Conservation (phyloP, 2,797 vertebrate genomes). For the Acridotheres tristis region DNA sequence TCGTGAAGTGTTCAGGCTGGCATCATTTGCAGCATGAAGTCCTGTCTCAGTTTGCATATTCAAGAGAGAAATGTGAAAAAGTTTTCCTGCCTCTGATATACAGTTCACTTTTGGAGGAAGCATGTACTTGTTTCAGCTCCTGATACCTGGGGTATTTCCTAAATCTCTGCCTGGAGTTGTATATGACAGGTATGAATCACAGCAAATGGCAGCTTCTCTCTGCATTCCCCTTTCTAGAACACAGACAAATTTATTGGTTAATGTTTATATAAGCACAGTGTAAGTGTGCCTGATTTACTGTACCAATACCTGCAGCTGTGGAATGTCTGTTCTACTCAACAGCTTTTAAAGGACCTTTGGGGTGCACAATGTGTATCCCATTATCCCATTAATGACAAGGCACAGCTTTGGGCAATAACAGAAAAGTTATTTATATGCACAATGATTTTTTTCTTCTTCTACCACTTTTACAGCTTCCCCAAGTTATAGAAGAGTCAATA, state of each 20-base stretch:
- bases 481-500: slow-evolving; percentile 40
- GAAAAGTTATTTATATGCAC: slow-evolving; percentile 65
- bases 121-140: not conserved
- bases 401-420: not conserved
- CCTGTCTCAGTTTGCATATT: not conserved
- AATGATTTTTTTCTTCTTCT: slow-evolving; percentile 38
- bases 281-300: slow-evolving; percentile 15
- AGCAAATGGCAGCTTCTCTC: not conserved
- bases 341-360: slow-evolving; percentile 55
- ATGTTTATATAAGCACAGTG: not conserved
- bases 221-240: not conserved
- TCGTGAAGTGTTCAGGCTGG: not conserved
- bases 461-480: slow-evolving; percentile 50
- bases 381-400: slow-evolving; percentile 52
- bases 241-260: not conserved
- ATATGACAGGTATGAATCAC: not conserved
- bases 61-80: not conserved
- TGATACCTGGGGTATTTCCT: not conserved
- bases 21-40: not conserved
- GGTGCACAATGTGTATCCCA: slow-evolving; percentile 21
- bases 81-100: not conserved
- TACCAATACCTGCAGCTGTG: not conserved
- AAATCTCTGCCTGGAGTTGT: not conserved
- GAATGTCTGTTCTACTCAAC: slow-evolving; percentile 23
- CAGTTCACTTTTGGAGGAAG: not conserved